Evolutionary conservation across 2,888 invertebrate species (phyloP), one percentile per base, ranked within the genome.

Genomic region (Lithosia quadra): DNA sequence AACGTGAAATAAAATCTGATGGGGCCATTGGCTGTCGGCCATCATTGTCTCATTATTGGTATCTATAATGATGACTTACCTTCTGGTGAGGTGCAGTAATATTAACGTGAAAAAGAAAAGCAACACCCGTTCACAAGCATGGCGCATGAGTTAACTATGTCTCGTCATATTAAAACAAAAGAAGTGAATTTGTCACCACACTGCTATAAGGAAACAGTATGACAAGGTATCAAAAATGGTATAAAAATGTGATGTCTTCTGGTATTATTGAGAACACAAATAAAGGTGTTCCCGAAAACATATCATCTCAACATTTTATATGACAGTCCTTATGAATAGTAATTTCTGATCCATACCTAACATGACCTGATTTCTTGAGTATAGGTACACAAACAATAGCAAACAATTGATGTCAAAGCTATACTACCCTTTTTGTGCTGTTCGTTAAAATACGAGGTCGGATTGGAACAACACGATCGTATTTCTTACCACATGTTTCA

Each of bases 401-500:
- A 62, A 62, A 62, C n/a, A 39, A 57, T 56, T 11, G 39, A 36
- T 56, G 56, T 39, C 64, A 64, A 64, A n/a, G 56, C 55, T 28
- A 49, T 33, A 55, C 3, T 55, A 39, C 56, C 43, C 57, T 28
- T 64, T 63, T 65, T 33, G 43, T 58, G 28, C n/a, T 22, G 57
- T 33, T 36, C 18, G 65, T 65, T 58, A 49, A 56, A 65, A 33
- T 58, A 65, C 58, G 65, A 43, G 58, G 43, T 43, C n/a, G 39
- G n/a, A 58, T 58, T 28, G 58, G 75, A 62, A 36, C 57, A 65
- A 59, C 10, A 58, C 39, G 57, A 65, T 58, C 69, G 62, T 24
- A 65, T 67, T 60, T 66, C 67, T 67, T 21, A 15, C 53, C 59
- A 63, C 69, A 75, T 53, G 71, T 75, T 71, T 78, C 75, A 78